A percentile compares a stretch with the other conserved stretches of the same genome.
phyloP scores from a whole-genome alignment of 1,140 invertebrate species.

The Linepithema humile region DNA sequence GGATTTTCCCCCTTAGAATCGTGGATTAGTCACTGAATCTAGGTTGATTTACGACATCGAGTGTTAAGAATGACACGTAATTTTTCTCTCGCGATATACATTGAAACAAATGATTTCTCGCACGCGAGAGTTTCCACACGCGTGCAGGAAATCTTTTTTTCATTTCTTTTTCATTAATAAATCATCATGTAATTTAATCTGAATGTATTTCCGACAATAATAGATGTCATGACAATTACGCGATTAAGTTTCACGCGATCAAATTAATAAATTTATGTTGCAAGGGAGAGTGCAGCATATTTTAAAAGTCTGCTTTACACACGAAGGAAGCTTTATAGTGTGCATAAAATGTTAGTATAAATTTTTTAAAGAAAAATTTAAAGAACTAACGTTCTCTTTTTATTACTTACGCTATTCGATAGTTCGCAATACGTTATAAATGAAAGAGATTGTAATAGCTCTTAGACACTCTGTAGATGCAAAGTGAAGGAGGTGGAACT shows the following conservation, averaged over 20 bases:
- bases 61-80: background rate
- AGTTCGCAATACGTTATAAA: background rate
- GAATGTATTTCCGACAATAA: background rate
- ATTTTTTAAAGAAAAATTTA: background rate
- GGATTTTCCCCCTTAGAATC: background rate
- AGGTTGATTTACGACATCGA: background rate
- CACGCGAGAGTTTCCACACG: background rate
- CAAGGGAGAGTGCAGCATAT: background rate
- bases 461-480: slow-evolving; percentile 26
- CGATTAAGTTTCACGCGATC: background rate
- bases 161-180: background rate
- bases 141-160: background rate
- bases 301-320: background rate
- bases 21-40: background rate
- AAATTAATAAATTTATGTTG: background rate
- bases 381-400: background rate
- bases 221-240: background rate
- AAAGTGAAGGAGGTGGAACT: slow-evolving; percentile 14
- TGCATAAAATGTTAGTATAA: background rate
- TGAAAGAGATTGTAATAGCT: background rate
- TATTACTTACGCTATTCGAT: background rate
- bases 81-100: background rate
- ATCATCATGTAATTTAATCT: background rate
- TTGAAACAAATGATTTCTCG: slow-evolving; percentile 18
- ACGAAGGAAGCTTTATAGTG: too few species aligned